Percentiles rank a stretch among this genome's conserved stretches.
These are phyloP conservation scores for Clytia hemisphaerica DNA, from an alignment of 30 jellyfish, hydroid and myxozoan genomes.

Conservation along the genomic window DNA sequence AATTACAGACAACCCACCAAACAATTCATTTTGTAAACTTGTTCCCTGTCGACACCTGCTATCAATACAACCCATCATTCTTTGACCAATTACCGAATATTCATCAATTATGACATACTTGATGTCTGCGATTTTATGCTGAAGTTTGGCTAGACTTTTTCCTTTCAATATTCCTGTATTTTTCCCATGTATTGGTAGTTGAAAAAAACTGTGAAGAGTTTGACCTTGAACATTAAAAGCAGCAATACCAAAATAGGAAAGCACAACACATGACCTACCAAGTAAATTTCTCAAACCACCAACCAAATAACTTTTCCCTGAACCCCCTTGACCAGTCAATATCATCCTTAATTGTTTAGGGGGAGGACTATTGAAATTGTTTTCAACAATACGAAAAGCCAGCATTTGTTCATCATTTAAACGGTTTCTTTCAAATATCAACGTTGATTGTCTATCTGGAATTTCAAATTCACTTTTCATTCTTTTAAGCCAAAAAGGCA, in stretches of 20 bases:
- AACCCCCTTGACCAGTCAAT: slow-evolving; percentile 30
- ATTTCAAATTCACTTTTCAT: slow-evolving; percentile 16
- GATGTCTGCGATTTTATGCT: not conserved
- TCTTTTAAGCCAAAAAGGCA: slow-evolving; percentile 39
- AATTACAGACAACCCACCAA: slow-evolving; percentile 8
- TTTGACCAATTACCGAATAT: slow-evolving; percentile 17
- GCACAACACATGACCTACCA: slow-evolving; percentile 1
- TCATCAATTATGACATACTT: slow-evolving; percentile 26
- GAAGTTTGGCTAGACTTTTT: slow-evolving; percentile 8
- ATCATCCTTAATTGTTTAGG: slow-evolving; percentile 6
- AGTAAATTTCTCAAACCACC: slow-evolving; percentile 11
- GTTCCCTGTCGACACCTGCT: slow-evolving; percentile 10
- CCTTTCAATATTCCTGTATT: too few relatives aligned
- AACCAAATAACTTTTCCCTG: slow-evolving; percentile 40
- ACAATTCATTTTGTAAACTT: not conserved
- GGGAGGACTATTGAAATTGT: not conserved
- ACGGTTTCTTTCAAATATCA: too few relatives aligned
- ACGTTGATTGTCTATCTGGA: too few relatives aligned
- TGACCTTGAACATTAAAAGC: too few relatives aligned
- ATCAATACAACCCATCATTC: slow-evolving; percentile 16
- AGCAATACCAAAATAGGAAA: too few relatives aligned
- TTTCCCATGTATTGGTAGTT: too few relatives aligned
- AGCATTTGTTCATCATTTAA: slow-evolving; percentile 27
- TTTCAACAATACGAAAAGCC: slow-evolving; percentile 8
- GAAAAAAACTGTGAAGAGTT: too few relatives aligned